phyloP scores from a whole-genome alignment of 1,140 invertebrate genomes.

The Saxidomus purpurata region DNA sequence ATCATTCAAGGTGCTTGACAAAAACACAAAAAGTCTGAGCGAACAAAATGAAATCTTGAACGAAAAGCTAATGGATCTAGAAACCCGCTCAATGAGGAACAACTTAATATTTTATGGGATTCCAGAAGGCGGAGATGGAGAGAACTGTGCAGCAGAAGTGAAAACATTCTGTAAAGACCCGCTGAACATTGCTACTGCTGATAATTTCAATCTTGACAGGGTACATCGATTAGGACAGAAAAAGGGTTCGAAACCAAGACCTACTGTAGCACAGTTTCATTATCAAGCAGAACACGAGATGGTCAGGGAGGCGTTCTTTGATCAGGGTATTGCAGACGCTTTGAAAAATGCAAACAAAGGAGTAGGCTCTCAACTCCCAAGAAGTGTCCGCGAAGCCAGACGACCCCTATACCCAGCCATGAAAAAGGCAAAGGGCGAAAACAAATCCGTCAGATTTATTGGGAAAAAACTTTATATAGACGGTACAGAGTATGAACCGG shows the following conservation, averaged over 20 bases:
- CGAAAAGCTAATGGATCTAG: conserved; percentile 9
- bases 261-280: conserved; percentile 2
- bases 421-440: background rate
- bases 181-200: background rate
- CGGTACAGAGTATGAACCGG: background rate
- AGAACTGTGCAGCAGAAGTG: background rate
- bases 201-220: background rate
- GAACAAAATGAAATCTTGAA: background rate
- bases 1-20: background rate
- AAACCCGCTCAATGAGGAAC: background rate
- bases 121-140: background rate
- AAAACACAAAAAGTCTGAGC: background rate
- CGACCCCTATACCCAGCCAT: background rate
- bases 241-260: background rate
- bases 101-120: conserved; percentile 21
- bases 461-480: background rate
- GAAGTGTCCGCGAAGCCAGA: background rate
- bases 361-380: background rate
- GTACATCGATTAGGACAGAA: background rate
- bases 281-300: background rate
- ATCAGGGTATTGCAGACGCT: background rate
- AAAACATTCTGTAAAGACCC: background rate
- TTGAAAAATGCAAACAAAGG: background rate
- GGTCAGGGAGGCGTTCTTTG: background rate
- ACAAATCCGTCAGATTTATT: too few relatives aligned